Evolutionary conservation across 2,888 invertebrate species (phyloP).

Genomic region (Nemotelus pantherinus): DNA sequence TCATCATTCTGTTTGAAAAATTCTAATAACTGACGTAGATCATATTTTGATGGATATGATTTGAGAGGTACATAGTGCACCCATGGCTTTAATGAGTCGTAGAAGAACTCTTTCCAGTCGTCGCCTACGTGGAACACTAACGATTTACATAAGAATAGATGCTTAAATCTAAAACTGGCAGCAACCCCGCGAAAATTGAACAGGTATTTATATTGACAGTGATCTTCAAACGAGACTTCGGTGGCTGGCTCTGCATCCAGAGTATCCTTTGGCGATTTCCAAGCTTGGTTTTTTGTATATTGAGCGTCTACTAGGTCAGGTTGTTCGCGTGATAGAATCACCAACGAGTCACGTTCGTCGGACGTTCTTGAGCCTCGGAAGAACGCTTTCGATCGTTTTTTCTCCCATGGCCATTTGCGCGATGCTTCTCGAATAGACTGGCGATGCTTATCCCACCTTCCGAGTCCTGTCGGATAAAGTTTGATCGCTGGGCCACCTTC

Average conservation of each 20-base stretch:
- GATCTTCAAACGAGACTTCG: constrained; percentile 89
- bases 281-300: constrained; percentile 98
- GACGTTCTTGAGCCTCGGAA: constrained; percentile 96
- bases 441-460: constrained; percentile 90
- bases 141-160: constrained; percentile 91
- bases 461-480: constrained; percentile 91
- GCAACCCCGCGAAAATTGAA: constrained; percentile 98
- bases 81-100: constrained; percentile 90
- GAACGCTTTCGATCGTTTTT: constrained; percentile 78
- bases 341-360: constrained; percentile 86
- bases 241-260: constrained; percentile 82
- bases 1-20: constrained; percentile 82
- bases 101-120: constrained; percentile 96
- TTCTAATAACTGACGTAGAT: constrained; percentile 76
- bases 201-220: constrained; percentile 92
- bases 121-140: constrained; percentile 93
- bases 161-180: constrained; percentile 96
- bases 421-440: constrained; percentile 74
- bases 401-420: constrained; percentile 76
- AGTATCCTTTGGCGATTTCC: constrained; percentile 96
- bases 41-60: constrained; percentile 72
- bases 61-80: constrained; percentile 92
- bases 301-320: constrained; percentile 88
- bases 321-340: constrained; percentile 79
- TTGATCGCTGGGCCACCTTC: constrained; percentile 97